Evolutionary conservation across 1,140 invertebrate genomes (phyloP).

Genomic region (Heliothis subflexa): DNA sequence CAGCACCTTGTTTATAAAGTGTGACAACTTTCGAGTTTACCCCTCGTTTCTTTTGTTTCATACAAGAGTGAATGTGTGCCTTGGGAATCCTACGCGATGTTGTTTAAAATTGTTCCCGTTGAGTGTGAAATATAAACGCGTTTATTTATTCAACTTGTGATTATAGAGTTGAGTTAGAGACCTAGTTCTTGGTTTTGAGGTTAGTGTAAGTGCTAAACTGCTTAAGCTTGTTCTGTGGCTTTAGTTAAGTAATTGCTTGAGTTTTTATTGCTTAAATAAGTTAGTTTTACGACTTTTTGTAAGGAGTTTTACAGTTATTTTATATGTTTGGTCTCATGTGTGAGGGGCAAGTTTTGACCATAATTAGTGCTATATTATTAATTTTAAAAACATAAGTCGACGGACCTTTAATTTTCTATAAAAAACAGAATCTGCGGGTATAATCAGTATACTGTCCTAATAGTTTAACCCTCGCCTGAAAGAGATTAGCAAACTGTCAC

Average conservation of each 20-base stretch:
- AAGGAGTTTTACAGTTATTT: too few relatives aligned
- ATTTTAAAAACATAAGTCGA: background rate
- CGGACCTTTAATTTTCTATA: background rate
- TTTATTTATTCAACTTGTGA: conserved; percentile 38
- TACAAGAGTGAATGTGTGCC: conserved; percentile 42
- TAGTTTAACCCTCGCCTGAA: conserved; percentile 22
- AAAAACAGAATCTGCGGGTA: background rate
- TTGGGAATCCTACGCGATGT: conserved; percentile 27
- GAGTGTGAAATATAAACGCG: conserved; percentile 21
- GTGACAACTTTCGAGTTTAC: conserved; percentile 60
- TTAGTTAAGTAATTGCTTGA: background rate
- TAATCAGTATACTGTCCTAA: conserved; percentile 15
- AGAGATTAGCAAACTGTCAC: conserved; percentile 38
- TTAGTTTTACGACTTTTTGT: too few relatives aligned
- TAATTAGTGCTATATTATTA: too few relatives aligned
- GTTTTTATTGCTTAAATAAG: background rate
- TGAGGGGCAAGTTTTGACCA: too few relatives aligned
- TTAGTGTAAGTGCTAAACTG: background rate
- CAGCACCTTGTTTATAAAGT: conserved; percentile 66
- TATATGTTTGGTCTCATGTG: too few relatives aligned
- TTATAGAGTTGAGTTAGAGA: conserved; percentile 11
- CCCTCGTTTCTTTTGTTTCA: conserved; percentile 57
- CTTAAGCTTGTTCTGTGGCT: background rate
- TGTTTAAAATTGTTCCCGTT: conserved; percentile 32
- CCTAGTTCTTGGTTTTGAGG: background rate